Base-by-base conservation (phyloP, 2,113 vertebrate species). In the Probosciger aterrimus region DNA sequence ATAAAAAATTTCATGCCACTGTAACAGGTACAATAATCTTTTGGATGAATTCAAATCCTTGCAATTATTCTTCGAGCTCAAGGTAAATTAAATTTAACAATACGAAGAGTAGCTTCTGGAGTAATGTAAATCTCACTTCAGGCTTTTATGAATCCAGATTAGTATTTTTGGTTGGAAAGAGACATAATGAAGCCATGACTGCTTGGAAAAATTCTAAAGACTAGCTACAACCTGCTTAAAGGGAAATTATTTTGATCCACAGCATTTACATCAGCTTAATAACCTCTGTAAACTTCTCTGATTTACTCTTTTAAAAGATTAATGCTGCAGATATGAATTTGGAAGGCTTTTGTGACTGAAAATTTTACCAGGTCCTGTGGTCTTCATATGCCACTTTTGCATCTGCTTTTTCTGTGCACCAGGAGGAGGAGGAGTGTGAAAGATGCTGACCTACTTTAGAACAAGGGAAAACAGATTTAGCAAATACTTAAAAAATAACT, bases 81-180 rank as follows among this genome's bases (percentile, higher is more conserved):
- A 86, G 43, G 18, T 71, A 95, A 91, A 96, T 92, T 77, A 94
- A 94, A 67, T 90, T 68, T 90, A 92, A 43, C 39, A 75, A 60
- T 70, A 78, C 12, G 24, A 82, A 94, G 49, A 70, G 24, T 63
- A 64, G 52, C 50, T 85, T 84, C 73, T 78, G 71, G 60, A 81
- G 35, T 75, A 84, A 74, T 1, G 3, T 65, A 95, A 93, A 86
- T 87, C 79, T 95, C 46, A 77, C 65, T 90, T 94, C 50, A 88
- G 90, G 41, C 74, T 79, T 60, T 89, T 62, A 41, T 5, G 31
- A 76, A 92, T 93, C 82, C 1, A 1, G 80, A 87, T 95, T 92
- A 95, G 46, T 68, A n/a, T 75, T 96, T 90, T 92, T 65, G 74
- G 47, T 39, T 68, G 23, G 49, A 80, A 86, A 83, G 62, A 92